phyloP scores from a whole-genome alignment of 2,113 vertebrate genomes.

The Bos indicus region DNA sequence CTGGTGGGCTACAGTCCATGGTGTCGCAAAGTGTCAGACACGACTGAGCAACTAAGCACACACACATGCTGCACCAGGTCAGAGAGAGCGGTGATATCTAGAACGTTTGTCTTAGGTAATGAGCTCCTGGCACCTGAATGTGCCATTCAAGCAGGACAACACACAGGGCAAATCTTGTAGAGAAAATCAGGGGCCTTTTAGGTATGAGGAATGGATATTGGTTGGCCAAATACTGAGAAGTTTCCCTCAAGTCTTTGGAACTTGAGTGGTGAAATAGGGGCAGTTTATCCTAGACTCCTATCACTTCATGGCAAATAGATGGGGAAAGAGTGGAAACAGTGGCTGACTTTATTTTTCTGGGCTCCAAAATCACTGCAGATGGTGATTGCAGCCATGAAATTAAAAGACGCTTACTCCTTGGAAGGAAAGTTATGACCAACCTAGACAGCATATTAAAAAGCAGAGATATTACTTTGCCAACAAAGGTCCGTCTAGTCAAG shows the following conservation, averaged over 20 bases:
- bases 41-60: accelerated
- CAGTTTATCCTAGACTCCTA: neutral
- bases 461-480: too few relatives aligned
- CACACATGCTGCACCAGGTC: neutral
- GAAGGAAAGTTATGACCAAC: too few relatives aligned
- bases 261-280: neutral
- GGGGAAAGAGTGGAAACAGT: too few relatives aligned
- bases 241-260: neutral
- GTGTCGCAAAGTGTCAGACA: neutral
- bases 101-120: neutral
- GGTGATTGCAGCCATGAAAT: too few relatives aligned
- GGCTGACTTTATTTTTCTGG: too few relatives aligned
- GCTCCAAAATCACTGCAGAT: too few relatives aligned
- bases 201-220: neutral
- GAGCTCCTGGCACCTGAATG: neutral
- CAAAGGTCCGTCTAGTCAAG: too few relatives aligned
- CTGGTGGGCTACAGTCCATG: neutral
- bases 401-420: too few relatives aligned
- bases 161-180: neutral
- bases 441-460: too few relatives aligned
- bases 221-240: neutral
- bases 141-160: neutral
- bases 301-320: too few relatives aligned
- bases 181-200: neutral
- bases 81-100: neutral